phyloP scores from a whole-genome alignment of 92 coral and sea anemone species.

The Diadumene lineata region DNA sequence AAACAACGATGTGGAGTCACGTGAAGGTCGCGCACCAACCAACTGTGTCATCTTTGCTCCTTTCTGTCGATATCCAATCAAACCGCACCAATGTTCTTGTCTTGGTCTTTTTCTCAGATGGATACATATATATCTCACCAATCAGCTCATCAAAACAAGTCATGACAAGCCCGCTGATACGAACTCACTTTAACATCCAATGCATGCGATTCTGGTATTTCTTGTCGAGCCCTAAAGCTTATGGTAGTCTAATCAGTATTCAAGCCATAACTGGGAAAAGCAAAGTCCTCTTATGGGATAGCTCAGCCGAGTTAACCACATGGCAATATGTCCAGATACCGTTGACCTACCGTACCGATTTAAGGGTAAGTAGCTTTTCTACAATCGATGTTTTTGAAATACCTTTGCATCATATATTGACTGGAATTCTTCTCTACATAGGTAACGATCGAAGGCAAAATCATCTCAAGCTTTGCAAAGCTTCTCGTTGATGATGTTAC shows the following conservation, averaged over 20 bases:
- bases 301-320: not conserved
- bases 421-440: too few relatives aligned
- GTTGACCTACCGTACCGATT: not conserved
- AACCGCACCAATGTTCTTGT: too few relatives aligned
- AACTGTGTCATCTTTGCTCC: too few relatives aligned
- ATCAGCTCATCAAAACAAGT: not conserved
- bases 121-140: not conserved
- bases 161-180: slow-evolving; percentile 3
- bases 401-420: too few relatives aligned
- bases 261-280: not conserved
- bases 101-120: not conserved
- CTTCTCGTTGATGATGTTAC: slow-evolving; percentile 16
- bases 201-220: slow-evolving; percentile 14
- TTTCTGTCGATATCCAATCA: too few relatives aligned
- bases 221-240: not conserved
- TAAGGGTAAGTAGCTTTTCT: not conserved
- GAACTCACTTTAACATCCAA: not conserved
- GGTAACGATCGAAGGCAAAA: slow-evolving; percentile 21
- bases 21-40: too few relatives aligned
- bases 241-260: slow-evolving; percentile 1
- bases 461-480: not conserved
- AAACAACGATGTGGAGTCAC: too few relatives aligned
- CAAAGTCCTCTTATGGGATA: not conserved
- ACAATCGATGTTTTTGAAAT: too few relatives aligned
- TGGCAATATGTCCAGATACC: slow-evolving; percentile 32